Base-by-base conservation (phyloP, 2,888 invertebrate species). In the Aplocera efformata region DNA sequence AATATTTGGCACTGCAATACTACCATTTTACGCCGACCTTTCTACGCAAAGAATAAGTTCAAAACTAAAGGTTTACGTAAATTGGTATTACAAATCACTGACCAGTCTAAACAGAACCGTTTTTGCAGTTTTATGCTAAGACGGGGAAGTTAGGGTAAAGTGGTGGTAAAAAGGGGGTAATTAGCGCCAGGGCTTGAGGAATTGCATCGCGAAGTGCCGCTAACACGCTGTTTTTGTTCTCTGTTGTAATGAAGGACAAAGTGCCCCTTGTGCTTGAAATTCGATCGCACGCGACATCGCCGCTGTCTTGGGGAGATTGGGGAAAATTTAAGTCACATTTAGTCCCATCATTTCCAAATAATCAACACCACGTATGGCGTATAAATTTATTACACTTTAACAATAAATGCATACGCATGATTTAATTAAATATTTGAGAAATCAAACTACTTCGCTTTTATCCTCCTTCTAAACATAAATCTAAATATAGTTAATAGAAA, bases 251-350 rank as follows among this genome's bases (percentile, higher is more conserved):
- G 42, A 48, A 50, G 52, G 52, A 55, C 52, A 55, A 55, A 52
- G 55, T 44, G 44, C 38, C 44, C 44, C 78, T 80, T 58, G 56
- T 58, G 56, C 58, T 65, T 67, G 84, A 79, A 83, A 85, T 72
- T 67, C 64, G 78, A 85, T 84, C 71, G 79, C 74, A 79, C 79
- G 85, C 81, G 84, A 85, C 84, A 84, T 46, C 67, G 72, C 60
- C 59, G 46, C 67, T 60, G 56, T 42, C 42, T 39, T 40, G 71
- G 41, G 76, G 67, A 73, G 51, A 22, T n/a, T 32, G 29, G 67
- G 73, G 49, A 10, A 6, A 3, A n/a, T 9, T 33, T 32, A 27
- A 27, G 13, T 6, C 6, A 6, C 1, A 22, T 5, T 5, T 22
- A 22, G 3, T 7, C 4, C n/a, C 3, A n/a, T 22, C 6, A 5